Percentiles rank a stretch among this genome's conserved stretches.
These are phyloP conservation scores for Mustela erminea DNA, from an alignment of 2,797 vertebrate genomes.

Conservation along the genomic window DNA sequence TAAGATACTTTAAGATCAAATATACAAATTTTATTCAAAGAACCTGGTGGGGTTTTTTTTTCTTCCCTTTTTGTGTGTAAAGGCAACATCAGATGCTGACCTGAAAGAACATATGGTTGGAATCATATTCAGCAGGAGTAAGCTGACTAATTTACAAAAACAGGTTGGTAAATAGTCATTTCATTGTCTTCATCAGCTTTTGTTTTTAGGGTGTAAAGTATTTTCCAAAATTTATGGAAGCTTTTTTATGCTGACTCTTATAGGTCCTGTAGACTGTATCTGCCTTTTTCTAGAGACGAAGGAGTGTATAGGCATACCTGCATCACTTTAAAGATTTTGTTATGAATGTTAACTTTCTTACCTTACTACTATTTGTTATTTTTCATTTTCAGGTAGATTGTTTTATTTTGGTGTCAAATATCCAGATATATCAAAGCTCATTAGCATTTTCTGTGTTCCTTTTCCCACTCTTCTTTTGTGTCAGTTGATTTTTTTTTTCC, in stretches of 20 bases:
- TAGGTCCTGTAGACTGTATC: not conserved
- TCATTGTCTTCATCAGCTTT: conserved; percentile 22
- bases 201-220: not conserved
- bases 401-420: conserved; percentile 54
- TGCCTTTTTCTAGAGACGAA: conserved; percentile 31
- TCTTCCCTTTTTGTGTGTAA: conserved; percentile 71
- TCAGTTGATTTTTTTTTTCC: not conserved
- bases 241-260: not conserved
- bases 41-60: conserved; percentile 59
- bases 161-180: conserved; percentile 90
- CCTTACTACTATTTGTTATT: conserved; percentile 21
- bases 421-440: not conserved
- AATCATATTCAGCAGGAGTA: conserved; percentile 99
- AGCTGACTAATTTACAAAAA: conserved; percentile 99
- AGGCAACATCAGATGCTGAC: conserved; percentile 98
- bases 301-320: not conserved
- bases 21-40: conserved; percentile 46
- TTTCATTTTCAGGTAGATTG: conserved; percentile 30
- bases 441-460: conserved; percentile 3
- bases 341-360: conserved; percentile 40
- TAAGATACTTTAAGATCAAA: not conserved
- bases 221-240: not conserved
- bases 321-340: conserved; percentile 9
- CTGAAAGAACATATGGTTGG: conserved; percentile 99
- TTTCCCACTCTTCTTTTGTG: not conserved